Conservation (phyloP, 2,113 vertebrate species). For the Stomatorhinus ivindoensis region DNA sequence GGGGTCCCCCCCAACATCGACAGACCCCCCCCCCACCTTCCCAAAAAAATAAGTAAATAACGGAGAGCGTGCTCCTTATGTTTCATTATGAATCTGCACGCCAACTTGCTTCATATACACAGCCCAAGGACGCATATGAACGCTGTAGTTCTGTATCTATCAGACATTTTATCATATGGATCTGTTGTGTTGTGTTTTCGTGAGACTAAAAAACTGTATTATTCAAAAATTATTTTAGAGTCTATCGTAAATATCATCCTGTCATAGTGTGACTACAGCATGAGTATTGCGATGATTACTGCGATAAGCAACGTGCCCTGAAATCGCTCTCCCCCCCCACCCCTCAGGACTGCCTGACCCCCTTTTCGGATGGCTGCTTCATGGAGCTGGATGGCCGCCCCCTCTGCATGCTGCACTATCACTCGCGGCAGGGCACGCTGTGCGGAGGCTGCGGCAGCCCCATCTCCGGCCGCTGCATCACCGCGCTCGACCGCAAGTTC, state of each 20-base stretch:
- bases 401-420: constrained; percentile 77
- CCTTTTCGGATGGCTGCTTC: constrained; percentile 66
- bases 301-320: background rate
- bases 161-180: background rate
- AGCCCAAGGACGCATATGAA: background rate
- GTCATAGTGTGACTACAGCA: background rate
- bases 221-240: background rate
- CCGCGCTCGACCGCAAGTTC: constrained; percentile 68
- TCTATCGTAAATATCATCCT: background rate
- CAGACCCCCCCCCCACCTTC: no score
- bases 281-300: background rate
- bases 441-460: constrained; percentile 66
- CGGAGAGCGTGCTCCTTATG: background rate
- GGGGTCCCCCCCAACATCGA: no score
- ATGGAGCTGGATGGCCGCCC: constrained; percentile 74
- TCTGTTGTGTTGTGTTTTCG: background rate
- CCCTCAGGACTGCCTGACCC: constrained; percentile 70
- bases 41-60: no score
- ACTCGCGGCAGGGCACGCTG: constrained; percentile 69
- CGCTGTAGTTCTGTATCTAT: background rate
- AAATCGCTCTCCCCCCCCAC: background rate
- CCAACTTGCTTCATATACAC: background rate
- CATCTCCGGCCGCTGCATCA: constrained; percentile 70
- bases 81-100: background rate
- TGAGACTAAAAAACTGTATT: background rate